These are phyloP conservation scores for Virgularia gustaviana DNA, from an alignment of 92 coral and sea anemone species.

Conservation along the genomic window DNA sequence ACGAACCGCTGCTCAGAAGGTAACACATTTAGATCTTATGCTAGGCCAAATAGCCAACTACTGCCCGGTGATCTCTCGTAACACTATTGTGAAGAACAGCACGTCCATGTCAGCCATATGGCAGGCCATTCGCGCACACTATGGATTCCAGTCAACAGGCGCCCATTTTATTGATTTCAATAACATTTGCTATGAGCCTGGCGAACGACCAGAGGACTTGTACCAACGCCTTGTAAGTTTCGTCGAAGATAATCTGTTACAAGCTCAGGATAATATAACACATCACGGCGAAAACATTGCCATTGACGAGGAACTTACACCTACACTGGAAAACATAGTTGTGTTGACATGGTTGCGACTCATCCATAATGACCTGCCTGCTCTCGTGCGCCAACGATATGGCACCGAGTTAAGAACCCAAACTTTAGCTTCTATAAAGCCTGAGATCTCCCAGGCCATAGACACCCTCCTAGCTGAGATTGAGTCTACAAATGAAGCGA, in stretches of 20 bases:
- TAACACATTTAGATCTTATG: not conserved
- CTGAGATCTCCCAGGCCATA: constrained; percentile 58
- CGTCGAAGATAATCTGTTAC: constrained; percentile 36
- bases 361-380: not conserved
- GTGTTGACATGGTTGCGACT: constrained; percentile 17
- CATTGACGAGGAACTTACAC: constrained; percentile 52
- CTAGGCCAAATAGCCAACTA: not conserved
- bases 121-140: not conserved
- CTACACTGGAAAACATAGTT: constrained; percentile 43
- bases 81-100: not conserved
- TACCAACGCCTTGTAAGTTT: constrained; percentile 34
- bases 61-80: too few relatives aligned
- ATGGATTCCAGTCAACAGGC: constrained; percentile 43
- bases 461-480: constrained; percentile 52
- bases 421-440: constrained; percentile 35
- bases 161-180: constrained; percentile 46
- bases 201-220: constrained; percentile 43
- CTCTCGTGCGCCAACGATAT: constrained; percentile 51
- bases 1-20: too few relatives aligned
- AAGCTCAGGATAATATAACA: constrained; percentile 33
- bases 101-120: not conserved
- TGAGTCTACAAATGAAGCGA: constrained; percentile 52
- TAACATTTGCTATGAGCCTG: constrained; percentile 36
- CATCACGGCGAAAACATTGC: constrained; percentile 50
- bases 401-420: constrained; percentile 44